These are phyloP conservation scores for Zaprionus obscuricornis DNA, from an alignment of 2,888 invertebrate species.

Conservation along the genomic window DNA sequence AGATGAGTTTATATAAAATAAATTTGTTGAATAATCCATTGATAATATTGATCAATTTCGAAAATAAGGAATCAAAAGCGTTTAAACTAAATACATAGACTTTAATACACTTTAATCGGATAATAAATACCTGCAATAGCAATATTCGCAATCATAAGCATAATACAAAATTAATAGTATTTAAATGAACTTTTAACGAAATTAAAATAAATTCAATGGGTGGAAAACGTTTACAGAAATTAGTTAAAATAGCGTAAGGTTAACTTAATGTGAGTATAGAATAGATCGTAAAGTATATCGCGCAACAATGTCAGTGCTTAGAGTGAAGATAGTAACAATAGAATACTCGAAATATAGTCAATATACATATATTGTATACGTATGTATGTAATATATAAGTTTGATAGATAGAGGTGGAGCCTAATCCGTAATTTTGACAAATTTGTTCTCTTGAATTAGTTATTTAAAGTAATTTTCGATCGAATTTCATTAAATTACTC, in stretches of 20 bases:
- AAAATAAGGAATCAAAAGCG: conserved; percentile 2
- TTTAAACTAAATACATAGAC: conserved; percentile 69
- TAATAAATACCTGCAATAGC: conserved; percentile 74
- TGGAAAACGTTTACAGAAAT: conserved; percentile 36
- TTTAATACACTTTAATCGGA: conserved; percentile 76
- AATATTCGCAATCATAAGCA: conserved; percentile 55
- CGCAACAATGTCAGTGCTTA: conserved; percentile 73
- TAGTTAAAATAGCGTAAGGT: conserved; percentile 52
- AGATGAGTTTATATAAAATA: too few species aligned
- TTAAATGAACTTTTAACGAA: conserved; percentile 53
- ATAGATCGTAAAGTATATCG: conserved; percentile 45
- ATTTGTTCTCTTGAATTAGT: conserved; percentile 27
- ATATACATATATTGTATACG: conserved; percentile 15
- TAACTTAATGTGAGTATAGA: conserved; percentile 50
- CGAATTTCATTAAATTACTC: conserved; percentile 79
- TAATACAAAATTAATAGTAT: conserved; percentile 55
- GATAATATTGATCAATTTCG: conserved; percentile 6
- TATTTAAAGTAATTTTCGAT: conserved; percentile 34
- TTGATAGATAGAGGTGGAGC: conserved; percentile 32
- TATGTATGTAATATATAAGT: conserved; percentile 16
- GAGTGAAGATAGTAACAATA: conserved; percentile 51
- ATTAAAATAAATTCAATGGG: conserved; percentile 47
- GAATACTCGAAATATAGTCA: conserved; percentile 23
- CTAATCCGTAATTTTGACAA: conserved; percentile 63
- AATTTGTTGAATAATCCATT: too few species aligned